Evolutionary conservation across 2,888 invertebrate genomes (phyloP).

Genomic region (Plagodis pulveraria): DNA sequence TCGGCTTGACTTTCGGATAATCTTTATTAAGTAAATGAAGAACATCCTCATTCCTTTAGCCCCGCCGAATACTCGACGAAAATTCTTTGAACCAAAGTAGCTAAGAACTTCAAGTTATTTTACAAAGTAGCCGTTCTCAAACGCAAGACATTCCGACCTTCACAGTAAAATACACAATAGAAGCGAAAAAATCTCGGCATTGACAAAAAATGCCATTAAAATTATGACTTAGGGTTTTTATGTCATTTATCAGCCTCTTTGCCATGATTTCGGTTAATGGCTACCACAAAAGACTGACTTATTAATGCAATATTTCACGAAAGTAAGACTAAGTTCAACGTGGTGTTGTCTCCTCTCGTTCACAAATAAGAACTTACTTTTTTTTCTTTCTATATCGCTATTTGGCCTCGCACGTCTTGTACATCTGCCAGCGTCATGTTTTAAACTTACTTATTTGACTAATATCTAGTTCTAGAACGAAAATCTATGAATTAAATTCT

Average conservation of each 20-base stretch:
- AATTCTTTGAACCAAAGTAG: constrained; percentile 28
- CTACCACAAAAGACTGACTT: constrained; percentile 37
- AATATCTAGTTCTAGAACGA: not conserved
- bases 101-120: constrained; percentile 36
- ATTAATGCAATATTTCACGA: constrained; percentile 29
- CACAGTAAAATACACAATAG: constrained; percentile 32
- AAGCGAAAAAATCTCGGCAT: constrained; percentile 24
- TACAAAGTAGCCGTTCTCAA: constrained; percentile 26
- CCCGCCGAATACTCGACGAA: constrained; percentile 34
- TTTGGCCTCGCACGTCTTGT: no score
- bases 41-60: not conserved
- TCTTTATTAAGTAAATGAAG: not conserved
- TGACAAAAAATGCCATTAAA: constrained; percentile 46
- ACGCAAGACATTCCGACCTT: constrained; percentile 27
- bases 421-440: no score
- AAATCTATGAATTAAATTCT: no score
- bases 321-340: constrained; percentile 12
- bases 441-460: constrained; percentile 8
- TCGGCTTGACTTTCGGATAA: not conserved
- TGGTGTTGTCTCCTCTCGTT: not conserved
- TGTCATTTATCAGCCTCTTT: constrained; percentile 49
- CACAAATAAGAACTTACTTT: no score
- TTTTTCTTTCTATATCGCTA: no score
- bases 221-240: constrained; percentile 43
- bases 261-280: constrained; percentile 50